Conservation (phyloP, 1,140 invertebrate species). For the Bilobella aurantiaca region DNA sequence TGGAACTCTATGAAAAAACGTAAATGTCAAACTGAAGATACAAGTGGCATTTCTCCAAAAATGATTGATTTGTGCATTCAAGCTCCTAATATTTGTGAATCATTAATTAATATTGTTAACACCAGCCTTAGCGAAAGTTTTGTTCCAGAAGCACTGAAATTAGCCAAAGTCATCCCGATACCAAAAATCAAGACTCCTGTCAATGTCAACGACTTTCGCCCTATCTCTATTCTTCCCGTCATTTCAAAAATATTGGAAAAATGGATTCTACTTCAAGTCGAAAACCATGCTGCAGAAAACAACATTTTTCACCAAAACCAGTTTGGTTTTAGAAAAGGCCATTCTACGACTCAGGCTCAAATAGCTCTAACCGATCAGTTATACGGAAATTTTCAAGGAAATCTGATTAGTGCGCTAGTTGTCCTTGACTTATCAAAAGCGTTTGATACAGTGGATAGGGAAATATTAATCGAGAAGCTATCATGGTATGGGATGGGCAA, state of each 20-base stretch:
- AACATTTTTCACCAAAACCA: conserved; percentile 30
- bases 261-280: conserved; percentile 5
- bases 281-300: neutral
- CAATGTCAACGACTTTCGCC: neutral
- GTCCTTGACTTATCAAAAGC: conserved; percentile 41
- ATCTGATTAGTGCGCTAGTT: conserved; percentile 34
- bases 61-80: neutral
- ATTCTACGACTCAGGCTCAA: conserved; percentile 39
- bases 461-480: conserved; percentile 38
- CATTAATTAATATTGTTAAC: neutral
- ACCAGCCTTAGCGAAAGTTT: neutral
- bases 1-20: conserved; percentile 9
- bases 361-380: conserved; percentile 38
- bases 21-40: neutral
- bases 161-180: conserved; percentile 7
- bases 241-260: conserved; percentile 16
- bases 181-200: conserved; percentile 5
- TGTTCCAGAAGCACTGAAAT: conserved; percentile 7
- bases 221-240: conserved; percentile 7
- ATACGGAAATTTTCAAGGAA: conserved; percentile 36
- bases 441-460: conserved; percentile 40
- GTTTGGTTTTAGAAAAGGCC: conserved; percentile 39
- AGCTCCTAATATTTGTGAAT: neutral
- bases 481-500: conserved; percentile 9
- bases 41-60: neutral